Base-by-base conservation (phyloP, 1,140 invertebrate genomes). In the Amyelois transitella region DNA sequence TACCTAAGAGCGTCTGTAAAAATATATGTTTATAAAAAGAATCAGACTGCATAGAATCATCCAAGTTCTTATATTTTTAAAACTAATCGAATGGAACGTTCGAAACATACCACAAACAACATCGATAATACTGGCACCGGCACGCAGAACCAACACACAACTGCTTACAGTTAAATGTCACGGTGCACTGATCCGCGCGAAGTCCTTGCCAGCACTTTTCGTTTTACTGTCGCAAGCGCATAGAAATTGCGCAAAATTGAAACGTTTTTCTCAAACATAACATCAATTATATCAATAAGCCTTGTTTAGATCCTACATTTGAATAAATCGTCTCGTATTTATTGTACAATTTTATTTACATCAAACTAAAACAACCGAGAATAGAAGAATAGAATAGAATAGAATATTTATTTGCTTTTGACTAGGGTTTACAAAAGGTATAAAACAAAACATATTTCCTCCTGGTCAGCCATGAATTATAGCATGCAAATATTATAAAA, bases 51-150 rank as follows among this genome's bases (percentile, higher is more conserved):
- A 14, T 8, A n/a, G 32, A 14, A n/a, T n/a, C n/a, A n/a, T n/a
- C 8, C 7, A n/a, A n/a, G 12, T 4, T 38, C 2, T 10, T 38
- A 14, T 38, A 2, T 38, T 38, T 38, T 38, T 38, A 14, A 38
- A 14, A 14, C 2, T 38, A 2, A 14, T 14, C 7, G 7, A 28
- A 10, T 12, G 25, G 12, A 28, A 28, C 25, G 25, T 14, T 38
- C 17, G 17, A 48, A 48, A 48, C 45, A 19, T 21, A 48, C 45
- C 45, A 48, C 45, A 48, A 20, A 20, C 19, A 48, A 48, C 45
- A 48, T 48, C 20, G 45, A 14, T 20, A 48, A 20, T 45, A 48
- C 18, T 48, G 18, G 20, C 32, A n/a, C 14, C 14, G 32, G 32
- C 45, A 48, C 45, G 43, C 12, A 38, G 17, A 4, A 38, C n/a